These are phyloP conservation scores for Drosophila lacicola DNA, from an alignment of 2,888 invertebrate species.

Conservation along the genomic window DNA sequence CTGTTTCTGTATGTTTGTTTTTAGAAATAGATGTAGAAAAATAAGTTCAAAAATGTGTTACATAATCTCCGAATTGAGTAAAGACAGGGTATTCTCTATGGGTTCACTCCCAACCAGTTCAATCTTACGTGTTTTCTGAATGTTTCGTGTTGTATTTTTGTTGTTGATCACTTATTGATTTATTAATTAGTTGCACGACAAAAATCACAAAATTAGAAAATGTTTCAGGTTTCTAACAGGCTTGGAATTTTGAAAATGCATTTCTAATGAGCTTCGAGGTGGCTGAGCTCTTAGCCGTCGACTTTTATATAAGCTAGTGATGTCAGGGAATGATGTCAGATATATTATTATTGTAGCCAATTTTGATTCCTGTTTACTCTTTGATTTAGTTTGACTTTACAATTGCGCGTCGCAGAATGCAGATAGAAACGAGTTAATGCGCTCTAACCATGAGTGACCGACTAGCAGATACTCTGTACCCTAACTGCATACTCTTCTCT, in stretches of 20 bases:
- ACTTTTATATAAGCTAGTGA: conserved; percentile 36
- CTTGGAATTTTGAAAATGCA: conserved; percentile 66
- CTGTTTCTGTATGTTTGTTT: too few species aligned
- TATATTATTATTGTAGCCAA: conserved; percentile 7
- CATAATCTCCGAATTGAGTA: too few species aligned
- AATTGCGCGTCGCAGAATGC: conserved; percentile 47
- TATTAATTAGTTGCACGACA: conserved; percentile 60
- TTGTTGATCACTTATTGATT: conserved; percentile 49
- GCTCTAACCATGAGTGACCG: too few species aligned
- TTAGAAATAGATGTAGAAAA: too few species aligned
- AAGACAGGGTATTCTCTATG: background rate
- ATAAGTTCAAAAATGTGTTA: too few species aligned
- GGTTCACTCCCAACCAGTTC: background rate
- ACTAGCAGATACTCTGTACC: too few species aligned
- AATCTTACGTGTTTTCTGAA: conserved; percentile 28
- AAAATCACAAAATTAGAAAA: conserved; percentile 26
- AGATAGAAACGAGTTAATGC: conserved; percentile 7
- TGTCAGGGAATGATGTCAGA: conserved; percentile 71
- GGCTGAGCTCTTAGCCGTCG: conserved; percentile 15
- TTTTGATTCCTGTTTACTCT: conserved; percentile 22
- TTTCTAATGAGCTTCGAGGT: conserved; percentile 60
- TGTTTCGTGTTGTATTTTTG: conserved; percentile 23
- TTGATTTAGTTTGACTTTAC: conserved; percentile 17
- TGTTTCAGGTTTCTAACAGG: conserved; percentile 52
- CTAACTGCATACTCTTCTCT: too few species aligned